These are phyloP conservation scores for Trichopoda pennipes DNA, from an alignment of 2,888 invertebrate species.

Conservation along the genomic window DNA sequence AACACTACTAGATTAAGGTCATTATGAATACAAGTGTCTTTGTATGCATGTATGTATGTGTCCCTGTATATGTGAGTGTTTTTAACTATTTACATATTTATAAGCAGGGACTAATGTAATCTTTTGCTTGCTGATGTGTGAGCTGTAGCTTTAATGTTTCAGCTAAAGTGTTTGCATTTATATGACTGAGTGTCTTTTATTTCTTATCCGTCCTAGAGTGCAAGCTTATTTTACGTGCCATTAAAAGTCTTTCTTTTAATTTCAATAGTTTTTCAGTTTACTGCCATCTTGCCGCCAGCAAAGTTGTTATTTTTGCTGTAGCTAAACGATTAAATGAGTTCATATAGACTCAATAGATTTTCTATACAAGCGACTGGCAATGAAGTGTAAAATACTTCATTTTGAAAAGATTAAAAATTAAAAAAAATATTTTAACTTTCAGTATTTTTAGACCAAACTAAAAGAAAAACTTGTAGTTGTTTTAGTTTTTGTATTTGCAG, in stretches of 20 bases:
- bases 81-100: neutral
- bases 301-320: neutral
- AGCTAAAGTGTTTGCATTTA: conserved; percentile 19
- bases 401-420: conserved; percentile 43
- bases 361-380: conserved; percentile 31
- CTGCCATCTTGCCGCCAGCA: conserved; percentile 2
- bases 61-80: too few species aligned
- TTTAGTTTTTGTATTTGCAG: too few species aligned
- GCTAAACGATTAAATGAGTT: conserved; percentile 33
- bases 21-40: conserved; percentile 41
- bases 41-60: neutral
- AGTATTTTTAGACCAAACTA: neutral
- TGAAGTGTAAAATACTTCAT: conserved; percentile 48
- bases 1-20: conserved; percentile 63
- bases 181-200: conserved; percentile 2
- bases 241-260: conserved; percentile 29
- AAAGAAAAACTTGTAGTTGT: neutral
- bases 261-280: conserved; percentile 28
- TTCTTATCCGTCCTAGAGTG: neutral
- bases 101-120: conserved; percentile 9
- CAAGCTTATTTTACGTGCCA: neutral
- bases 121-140: conserved; percentile 19
- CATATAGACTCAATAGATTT: conserved; percentile 56
- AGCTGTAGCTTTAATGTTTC: conserved; percentile 22
- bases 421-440: conserved; percentile 39